These are phyloP conservation scores for Engystomops pustulosus DNA, from an alignment of 2,113 vertebrate genomes.

Conservation along the genomic window DNA sequence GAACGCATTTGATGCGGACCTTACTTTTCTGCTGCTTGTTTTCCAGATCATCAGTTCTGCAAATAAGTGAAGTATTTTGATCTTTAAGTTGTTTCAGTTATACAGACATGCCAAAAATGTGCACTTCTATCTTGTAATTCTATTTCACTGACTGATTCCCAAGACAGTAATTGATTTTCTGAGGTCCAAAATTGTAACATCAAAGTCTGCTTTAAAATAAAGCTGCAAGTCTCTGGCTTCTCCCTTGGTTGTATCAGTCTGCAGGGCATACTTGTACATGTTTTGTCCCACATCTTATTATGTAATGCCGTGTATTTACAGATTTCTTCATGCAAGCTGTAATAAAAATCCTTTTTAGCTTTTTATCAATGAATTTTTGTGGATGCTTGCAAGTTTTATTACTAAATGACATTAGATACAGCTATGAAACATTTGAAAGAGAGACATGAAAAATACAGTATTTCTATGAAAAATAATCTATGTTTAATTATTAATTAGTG, in stretches of 20 bases:
- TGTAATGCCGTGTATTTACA: constrained; percentile 16
- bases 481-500: neutral
- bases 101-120: constrained; percentile 49
- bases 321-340: neutral
- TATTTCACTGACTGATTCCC: constrained; percentile 48
- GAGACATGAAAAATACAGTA: neutral
- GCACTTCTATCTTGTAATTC: constrained; percentile 47
- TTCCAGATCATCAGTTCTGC: constrained; percentile 56
- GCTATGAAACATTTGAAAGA: too few species aligned
- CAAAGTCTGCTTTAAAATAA: constrained; percentile 38
- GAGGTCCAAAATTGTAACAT: constrained; percentile 49
- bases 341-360: neutral
- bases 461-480: neutral
- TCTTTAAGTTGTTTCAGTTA: constrained; percentile 51
- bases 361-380: neutral
- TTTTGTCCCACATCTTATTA: neutral
- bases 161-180: constrained; percentile 52
- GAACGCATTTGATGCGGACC: constrained; percentile 36
- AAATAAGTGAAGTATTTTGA: constrained; percentile 56
- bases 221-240: neutral
- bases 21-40: constrained; percentile 39
- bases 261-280: constrained; percentile 11
- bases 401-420: neutral
- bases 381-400: neutral
- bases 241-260: constrained; percentile 13